A percentile compares a stretch with the other conserved stretches of the same genome.
phyloP scores from a whole-genome alignment of 2,888 invertebrate species.

The Drosophila glabriapex region DNA sequence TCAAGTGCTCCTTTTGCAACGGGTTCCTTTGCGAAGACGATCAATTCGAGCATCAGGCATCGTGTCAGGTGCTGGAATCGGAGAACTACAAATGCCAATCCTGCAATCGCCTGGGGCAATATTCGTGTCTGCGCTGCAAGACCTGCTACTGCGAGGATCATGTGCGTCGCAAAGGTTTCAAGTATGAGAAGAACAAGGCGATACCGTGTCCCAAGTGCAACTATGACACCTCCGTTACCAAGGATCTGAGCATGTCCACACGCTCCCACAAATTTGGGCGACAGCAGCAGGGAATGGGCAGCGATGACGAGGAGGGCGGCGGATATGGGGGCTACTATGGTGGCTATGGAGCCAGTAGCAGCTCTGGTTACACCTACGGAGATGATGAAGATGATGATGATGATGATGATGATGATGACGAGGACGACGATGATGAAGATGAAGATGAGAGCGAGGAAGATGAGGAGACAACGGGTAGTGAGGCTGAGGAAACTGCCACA shows the following conservation, averaged over 20 bases:
- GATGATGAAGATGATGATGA: constrained; percentile 73
- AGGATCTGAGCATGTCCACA: constrained; percentile 98
- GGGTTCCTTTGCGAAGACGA: constrained; percentile 90
- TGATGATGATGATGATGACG: constrained; percentile 66
- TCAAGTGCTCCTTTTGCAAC: constrained; percentile 95
- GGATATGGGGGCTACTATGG: constrained; percentile 85
- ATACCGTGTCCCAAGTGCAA: constrained; percentile 98
- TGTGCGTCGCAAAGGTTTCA: constrained; percentile 95
- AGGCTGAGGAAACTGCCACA: constrained; percentile 64
- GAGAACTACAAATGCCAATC: constrained; percentile 99
- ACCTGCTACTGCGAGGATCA: constrained; percentile 98
- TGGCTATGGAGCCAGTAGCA: constrained; percentile 86
- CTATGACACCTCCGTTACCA: constrained; percentile 96
- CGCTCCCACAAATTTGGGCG: constrained; percentile 95
- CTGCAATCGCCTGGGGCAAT: constrained; percentile 97
- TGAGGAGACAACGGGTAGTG: constrained; percentile 62
- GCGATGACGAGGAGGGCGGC: constrained; percentile 88
- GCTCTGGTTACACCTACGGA: constrained; percentile 85
- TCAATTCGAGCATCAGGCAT: constrained; percentile 95
- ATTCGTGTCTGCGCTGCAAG: constrained; percentile 97
- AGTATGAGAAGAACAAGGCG: constrained; percentile 92
- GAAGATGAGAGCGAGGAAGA: constrained; percentile 65
- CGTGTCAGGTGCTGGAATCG: constrained; percentile 97
- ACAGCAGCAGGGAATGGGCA: constrained; percentile 89
- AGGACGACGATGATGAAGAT: constrained; percentile 73